A percentile compares a stretch with the other conserved stretches of the same genome.
These are phyloP conservation scores for Ciconia boyciana DNA, from an alignment of 2,113 vertebrate species.

Conservation along the genomic window DNA sequence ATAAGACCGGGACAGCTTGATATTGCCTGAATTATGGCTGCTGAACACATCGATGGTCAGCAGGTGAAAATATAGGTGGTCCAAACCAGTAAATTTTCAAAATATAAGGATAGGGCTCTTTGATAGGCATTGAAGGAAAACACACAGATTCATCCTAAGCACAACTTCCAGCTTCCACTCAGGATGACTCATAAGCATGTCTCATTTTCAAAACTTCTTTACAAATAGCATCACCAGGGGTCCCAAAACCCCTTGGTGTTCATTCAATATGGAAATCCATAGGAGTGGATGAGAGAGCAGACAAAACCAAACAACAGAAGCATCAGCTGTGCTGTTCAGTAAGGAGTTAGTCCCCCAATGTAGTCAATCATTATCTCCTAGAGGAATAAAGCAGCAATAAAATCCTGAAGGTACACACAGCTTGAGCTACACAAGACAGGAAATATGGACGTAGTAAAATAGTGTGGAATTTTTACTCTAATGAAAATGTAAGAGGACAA, in stretches of 20 bases:
- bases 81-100: neutral
- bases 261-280: neutral
- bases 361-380: neutral
- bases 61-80: neutral
- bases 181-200: neutral
- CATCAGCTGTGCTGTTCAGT: neutral
- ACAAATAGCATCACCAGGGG: neutral
- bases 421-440: neutral
- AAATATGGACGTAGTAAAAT: neutral
- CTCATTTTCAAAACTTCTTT: neutral
- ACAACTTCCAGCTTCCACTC: neutral
- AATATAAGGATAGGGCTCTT: neutral
- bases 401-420: neutral
- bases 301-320: neutral
- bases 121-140: neutral
- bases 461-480: neutral
- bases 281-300: neutral
- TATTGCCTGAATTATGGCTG: neutral
- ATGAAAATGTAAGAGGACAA: neutral
- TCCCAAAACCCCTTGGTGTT: neutral
- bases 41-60: neutral
- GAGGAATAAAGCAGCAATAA: neutral
- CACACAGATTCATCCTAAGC: neutral
- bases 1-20: accelerated
- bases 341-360: neutral